Conservation (phyloP, 2,797 vertebrate species). For the Aphelocoma californica region DNA sequence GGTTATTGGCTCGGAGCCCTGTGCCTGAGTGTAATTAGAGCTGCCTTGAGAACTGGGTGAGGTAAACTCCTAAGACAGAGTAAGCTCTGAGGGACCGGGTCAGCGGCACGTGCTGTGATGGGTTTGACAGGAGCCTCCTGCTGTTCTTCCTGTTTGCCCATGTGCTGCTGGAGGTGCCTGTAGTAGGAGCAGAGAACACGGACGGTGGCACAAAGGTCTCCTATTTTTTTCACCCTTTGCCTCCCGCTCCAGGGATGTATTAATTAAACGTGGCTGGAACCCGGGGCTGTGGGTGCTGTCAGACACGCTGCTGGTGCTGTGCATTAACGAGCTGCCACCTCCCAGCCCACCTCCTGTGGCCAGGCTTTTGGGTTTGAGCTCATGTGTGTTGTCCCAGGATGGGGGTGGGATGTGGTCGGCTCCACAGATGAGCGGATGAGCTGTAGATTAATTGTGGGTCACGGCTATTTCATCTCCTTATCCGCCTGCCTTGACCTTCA, state of each 20-base stretch:
- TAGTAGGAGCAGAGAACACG: accelerated
- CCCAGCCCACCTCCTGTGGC: background rate
- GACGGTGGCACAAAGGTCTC: accelerated
- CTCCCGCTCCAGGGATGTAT: accelerated
- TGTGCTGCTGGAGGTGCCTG: background rate
- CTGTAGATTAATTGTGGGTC: background rate
- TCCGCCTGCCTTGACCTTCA: slow-evolving; percentile 28
- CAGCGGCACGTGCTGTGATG: background rate
- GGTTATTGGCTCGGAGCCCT: background rate
- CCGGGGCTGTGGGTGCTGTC: accelerated
- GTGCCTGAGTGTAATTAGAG: background rate
- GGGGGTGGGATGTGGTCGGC: accelerated
- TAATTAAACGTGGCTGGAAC: accelerated
- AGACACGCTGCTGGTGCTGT: accelerated
- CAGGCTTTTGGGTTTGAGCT: background rate
- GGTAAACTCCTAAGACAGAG: background rate
- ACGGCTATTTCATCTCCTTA: background rate
- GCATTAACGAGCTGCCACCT: background rate
- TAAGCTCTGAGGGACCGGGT: background rate
- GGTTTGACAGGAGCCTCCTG: background rate
- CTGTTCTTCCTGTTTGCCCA: accelerated
- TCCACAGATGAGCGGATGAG: background rate
- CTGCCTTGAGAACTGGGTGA: background rate
- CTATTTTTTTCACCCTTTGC: background rate
- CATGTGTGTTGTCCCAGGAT: accelerated